Conservation (phyloP, 37 sponge, comb jelly and placozoan species). For the Tethya wilhelma region DNA sequence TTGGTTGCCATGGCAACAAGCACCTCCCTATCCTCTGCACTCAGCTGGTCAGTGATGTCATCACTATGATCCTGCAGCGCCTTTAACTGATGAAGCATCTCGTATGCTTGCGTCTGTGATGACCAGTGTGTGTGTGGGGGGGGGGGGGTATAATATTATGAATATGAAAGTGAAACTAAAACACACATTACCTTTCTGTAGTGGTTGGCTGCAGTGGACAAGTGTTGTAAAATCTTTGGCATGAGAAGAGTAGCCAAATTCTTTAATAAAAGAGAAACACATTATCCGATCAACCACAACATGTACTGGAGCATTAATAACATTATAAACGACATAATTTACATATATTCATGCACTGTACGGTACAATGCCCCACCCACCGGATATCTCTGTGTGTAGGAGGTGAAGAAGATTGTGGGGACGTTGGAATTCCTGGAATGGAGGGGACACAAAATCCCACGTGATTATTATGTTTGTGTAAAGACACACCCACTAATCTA, state of each 20-base stretch:
- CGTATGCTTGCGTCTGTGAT: constrained; percentile 20
- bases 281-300: background rate
- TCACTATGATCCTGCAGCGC: background rate
- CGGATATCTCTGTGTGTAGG: constrained; percentile 49
- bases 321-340: background rate
- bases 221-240: constrained; percentile 11
- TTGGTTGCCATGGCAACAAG: background rate
- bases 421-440: constrained; percentile 63
- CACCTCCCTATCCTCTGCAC: constrained; percentile 8
- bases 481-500: background rate
- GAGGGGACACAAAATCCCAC: no score
- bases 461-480: background rate
- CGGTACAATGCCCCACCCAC: constrained; percentile 8
- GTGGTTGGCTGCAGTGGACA: constrained; percentile 33
- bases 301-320: background rate
- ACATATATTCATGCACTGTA: background rate
- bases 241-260: constrained; percentile 24
- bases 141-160: background rate
- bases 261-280: background rate
- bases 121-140: background rate
- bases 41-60: background rate
- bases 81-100: no score
- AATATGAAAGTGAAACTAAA: background rate
- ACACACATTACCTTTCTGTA: constrained; percentile 37
- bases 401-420: constrained; percentile 27